Evolutionary conservation across 2,113 vertebrate species (phyloP).

Genomic region (Cisticola juncidis): DNA sequence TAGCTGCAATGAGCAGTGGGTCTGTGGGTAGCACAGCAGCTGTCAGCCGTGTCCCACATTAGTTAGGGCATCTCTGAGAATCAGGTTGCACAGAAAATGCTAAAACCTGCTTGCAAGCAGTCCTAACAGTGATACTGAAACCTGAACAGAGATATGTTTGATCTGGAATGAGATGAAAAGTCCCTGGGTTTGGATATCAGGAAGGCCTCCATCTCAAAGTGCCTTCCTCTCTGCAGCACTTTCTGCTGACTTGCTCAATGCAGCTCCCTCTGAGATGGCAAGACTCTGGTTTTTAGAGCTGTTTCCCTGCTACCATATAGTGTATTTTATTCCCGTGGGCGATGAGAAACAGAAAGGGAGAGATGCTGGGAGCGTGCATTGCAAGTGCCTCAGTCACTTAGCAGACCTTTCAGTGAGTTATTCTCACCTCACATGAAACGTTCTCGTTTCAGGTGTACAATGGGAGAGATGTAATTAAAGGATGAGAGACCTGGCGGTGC

Average conservation of each 20-base stretch:
- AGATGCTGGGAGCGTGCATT: not conserved
- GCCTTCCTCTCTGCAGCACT: not conserved
- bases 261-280: not conserved
- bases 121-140: not conserved
- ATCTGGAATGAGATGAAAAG: not conserved
- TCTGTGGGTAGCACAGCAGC: not conserved
- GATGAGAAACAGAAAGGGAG: not conserved
- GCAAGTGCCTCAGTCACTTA: not conserved
- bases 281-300: not conserved
- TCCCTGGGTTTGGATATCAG: not conserved
- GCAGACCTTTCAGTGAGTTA: not conserved
- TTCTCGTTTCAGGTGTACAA: not conserved
- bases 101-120: not conserved
- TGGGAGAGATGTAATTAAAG: not conserved
- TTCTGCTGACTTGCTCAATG: not conserved
- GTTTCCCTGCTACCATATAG: rapidly evolving
- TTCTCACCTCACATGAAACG: not conserved
- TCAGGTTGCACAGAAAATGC: not conserved
- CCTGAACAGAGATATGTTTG: not conserved
- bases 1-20: not conserved
- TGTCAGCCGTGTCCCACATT: rapidly evolving
- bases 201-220: not conserved
- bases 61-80: not conserved
- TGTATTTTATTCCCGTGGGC: not conserved
- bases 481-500: rapidly evolving